Evolutionary conservation across 2,113 vertebrate species (phyloP).

Genomic region (Podarcis raffonei): DNA sequence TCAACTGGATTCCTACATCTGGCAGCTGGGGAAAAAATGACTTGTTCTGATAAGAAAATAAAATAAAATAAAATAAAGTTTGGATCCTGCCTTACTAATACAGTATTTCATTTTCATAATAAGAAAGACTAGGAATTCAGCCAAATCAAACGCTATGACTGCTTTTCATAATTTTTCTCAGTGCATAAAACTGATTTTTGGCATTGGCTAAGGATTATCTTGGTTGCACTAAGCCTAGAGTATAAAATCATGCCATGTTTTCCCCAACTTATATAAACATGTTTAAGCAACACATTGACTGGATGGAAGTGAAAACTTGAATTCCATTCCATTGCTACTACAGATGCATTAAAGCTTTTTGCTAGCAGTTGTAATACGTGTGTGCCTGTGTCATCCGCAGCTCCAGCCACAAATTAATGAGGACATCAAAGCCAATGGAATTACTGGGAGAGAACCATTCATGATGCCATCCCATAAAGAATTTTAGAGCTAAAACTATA

Average conservation of each 20-base stretch:
- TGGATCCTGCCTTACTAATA: neutral
- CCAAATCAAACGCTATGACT: neutral
- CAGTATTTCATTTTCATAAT: neutral
- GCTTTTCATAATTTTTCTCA: neutral
- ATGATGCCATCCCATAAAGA: neutral
- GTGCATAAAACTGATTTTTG: neutral
- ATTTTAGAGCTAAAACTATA: constrained; percentile 25
- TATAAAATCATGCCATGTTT: neutral
- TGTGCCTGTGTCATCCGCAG: neutral
- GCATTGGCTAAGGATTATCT: neutral
- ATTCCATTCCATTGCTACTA: neutral
- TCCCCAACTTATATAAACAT: neutral
- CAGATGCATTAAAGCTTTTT: neutral
- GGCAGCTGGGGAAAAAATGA: neutral
- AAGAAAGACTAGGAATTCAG: neutral
- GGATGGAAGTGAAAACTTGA: neutral
- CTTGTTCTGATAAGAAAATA: neutral
- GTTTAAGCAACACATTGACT: constrained; percentile 34
- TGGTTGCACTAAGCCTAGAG: neutral
- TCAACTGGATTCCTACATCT: neutral
- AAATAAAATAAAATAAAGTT: neutral
- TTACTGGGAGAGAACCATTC: constrained; percentile 20
- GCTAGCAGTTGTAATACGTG: neutral
- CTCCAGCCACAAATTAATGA: neutral
- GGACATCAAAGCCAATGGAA: constrained; percentile 15